Conservation (phyloP, 2,113 vertebrate genomes). For the Arvicanthis niloticus region DNA sequence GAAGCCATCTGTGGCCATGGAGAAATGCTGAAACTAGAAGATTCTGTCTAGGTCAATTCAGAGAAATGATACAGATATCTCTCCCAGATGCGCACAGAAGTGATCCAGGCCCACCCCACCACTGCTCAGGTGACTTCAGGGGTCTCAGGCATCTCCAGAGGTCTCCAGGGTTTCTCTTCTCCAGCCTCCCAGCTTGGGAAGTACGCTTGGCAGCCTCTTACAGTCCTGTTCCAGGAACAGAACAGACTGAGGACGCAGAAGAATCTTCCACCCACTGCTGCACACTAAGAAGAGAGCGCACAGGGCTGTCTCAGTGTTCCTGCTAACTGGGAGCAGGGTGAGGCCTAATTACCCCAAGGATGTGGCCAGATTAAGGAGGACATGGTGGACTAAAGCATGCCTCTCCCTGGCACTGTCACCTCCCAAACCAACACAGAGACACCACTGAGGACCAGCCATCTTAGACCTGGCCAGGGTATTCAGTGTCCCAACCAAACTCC, state of each 20-base stretch:
- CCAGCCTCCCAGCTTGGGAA: background rate
- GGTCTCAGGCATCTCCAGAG: background rate
- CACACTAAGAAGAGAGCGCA: background rate
- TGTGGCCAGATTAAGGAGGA: background rate
- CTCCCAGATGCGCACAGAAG: background rate
- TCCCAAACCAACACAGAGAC: background rate
- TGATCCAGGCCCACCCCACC: background rate
- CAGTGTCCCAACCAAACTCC: background rate
- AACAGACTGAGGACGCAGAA: background rate
- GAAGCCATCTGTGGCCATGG: background rate
- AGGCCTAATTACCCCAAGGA: background rate
- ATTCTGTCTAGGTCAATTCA: background rate
- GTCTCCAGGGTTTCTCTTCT: background rate
- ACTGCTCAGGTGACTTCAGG: rapidly evolving
- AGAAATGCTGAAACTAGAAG: background rate
- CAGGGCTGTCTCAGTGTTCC: background rate
- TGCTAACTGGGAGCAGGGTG: background rate
- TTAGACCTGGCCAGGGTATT: background rate
- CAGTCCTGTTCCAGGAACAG: background rate
- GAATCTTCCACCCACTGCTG: background rate
- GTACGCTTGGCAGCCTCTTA: background rate
- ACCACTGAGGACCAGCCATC: rapidly evolving
- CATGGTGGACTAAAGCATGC: background rate
- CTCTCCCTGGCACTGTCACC: background rate
- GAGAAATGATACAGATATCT: background rate